These are phyloP conservation scores for Laupala kohalensis DNA, from an alignment of 1,140 invertebrate genomes.

Conservation along the genomic window DNA sequence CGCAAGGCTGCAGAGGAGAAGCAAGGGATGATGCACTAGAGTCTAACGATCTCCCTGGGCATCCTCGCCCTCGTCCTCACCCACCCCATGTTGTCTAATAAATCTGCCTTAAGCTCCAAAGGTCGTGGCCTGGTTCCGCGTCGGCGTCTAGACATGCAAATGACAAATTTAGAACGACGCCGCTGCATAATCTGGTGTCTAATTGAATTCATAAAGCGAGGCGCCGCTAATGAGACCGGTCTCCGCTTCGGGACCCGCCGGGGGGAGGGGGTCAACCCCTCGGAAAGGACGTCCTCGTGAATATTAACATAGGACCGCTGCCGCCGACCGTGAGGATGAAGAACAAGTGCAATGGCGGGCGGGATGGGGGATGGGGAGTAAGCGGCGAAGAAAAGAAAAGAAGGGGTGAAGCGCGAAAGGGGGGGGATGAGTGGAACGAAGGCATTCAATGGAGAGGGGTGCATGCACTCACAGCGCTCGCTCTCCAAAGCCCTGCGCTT, in stretches of 20 bases:
- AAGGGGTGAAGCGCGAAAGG: background rate
- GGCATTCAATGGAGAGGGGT: background rate
- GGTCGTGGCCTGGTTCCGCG: background rate
- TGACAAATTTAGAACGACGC: background rate
- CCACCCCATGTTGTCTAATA: background rate
- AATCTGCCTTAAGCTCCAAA: background rate
- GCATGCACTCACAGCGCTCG: background rate
- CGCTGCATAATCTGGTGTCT: background rate
- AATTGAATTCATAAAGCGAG: background rate
- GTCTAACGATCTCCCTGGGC: background rate
- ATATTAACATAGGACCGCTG: background rate
- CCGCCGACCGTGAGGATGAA: background rate
- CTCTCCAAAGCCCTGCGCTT: too few relatives aligned
- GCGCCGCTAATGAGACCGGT: background rate
- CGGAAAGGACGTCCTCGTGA: background rate
- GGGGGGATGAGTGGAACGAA: background rate
- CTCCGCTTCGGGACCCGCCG: background rate
- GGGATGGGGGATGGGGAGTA: too few relatives aligned
- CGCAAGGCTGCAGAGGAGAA: background rate
- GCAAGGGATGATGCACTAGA: background rate
- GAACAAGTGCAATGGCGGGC: too few relatives aligned
- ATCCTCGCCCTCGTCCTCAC: too few relatives aligned
- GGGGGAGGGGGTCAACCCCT: too few relatives aligned
- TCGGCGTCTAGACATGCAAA: background rate
- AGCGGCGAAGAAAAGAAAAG: too few relatives aligned